These are phyloP conservation scores for Nothoprocta perdicaria DNA, from an alignment of 2,113 vertebrate genomes.

Conservation along the genomic window DNA sequence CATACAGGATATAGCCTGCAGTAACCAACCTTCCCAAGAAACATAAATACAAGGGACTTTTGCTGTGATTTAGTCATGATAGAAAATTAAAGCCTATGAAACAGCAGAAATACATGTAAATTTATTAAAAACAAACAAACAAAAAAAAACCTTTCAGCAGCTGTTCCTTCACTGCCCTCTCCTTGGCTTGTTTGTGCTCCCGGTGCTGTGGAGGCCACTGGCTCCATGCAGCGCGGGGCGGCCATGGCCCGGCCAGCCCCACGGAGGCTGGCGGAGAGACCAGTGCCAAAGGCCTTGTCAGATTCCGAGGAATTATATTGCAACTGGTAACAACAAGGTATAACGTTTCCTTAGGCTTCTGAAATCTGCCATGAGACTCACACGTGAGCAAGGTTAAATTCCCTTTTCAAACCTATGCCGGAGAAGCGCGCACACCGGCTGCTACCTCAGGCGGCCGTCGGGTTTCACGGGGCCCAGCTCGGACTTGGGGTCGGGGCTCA, in stretches of 20 bases:
- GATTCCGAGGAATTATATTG: neutral
- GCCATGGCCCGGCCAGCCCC: neutral
- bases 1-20: neutral
- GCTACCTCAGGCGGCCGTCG: slow-evolving; percentile 96
- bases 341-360: slow-evolving; percentile 24
- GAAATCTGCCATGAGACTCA: neutral
- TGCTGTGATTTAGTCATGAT: slow-evolving; percentile 9
- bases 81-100: slow-evolving; percentile 46
- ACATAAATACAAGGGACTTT: neutral
- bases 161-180: slow-evolving; percentile 39
- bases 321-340: slow-evolving; percentile 20
- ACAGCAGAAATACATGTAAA: slow-evolving; percentile 20
- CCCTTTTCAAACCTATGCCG: slow-evolving; percentile 41
- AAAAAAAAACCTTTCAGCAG: neutral
- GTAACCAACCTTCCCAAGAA: neutral
- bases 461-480: slow-evolving; percentile 86
- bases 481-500: slow-evolving; percentile 95
- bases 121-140: neutral
- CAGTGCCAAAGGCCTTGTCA: slow-evolving; percentile 39
- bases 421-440: neutral
- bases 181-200: neutral
- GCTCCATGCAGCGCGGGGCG: fast-evolving
- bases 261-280: slow-evolving; percentile 2
- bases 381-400: slow-evolving; percentile 54
- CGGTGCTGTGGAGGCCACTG: fast-evolving